A percentile compares a stretch with the other conserved stretches of the same genome.
Evolutionary conservation across 2,888 invertebrate genomes (phyloP).

Genomic region (Colletes collaris): DNA sequence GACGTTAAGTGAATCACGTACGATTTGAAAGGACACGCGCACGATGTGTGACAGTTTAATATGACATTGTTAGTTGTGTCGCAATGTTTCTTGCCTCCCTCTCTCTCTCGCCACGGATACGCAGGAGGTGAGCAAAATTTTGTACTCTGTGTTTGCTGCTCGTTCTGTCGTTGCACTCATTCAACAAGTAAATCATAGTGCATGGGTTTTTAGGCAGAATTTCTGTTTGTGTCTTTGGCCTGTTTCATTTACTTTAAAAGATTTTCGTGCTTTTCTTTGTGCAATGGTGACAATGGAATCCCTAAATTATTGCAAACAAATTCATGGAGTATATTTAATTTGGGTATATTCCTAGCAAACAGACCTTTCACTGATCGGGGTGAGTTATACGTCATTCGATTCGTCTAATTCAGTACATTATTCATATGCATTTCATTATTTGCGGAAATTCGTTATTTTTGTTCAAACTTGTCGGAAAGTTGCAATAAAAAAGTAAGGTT

Average conservation of each 20-base stretch:
- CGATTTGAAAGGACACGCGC: conserved; percentile 50
- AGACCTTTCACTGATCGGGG: too few species aligned
- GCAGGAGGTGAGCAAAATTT: conserved; percentile 83
- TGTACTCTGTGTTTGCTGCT: conserved; percentile 26
- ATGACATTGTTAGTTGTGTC: conserved; percentile 84
- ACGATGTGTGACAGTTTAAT: conserved; percentile 70
- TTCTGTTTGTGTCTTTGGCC: neutral
- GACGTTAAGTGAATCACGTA: conserved; percentile 45
- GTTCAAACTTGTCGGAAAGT: too few species aligned
- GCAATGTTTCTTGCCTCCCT: conserved; percentile 84
- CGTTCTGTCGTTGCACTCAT: conserved; percentile 81
- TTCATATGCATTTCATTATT: too few species aligned
- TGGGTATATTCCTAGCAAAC: too few species aligned
- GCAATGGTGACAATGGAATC: conserved; percentile 6
- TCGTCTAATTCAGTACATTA: too few species aligned
- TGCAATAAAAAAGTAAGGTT: too few species aligned
- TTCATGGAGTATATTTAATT: too few species aligned
- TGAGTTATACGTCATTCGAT: too few species aligned
- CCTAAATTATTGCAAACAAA: too few species aligned
- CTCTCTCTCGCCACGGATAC: conserved; percentile 78
- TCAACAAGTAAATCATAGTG: conserved; percentile 21
- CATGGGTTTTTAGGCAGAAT: conserved; percentile 18
- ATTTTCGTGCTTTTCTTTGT: neutral
- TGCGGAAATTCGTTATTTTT: too few species aligned
- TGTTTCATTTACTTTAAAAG: neutral